A percentile compares a stretch with the other conserved stretches of the same genome.
Evolutionary conservation across 2,797 vertebrate genomes (phyloP).

Genomic region (Argya squamiceps): DNA sequence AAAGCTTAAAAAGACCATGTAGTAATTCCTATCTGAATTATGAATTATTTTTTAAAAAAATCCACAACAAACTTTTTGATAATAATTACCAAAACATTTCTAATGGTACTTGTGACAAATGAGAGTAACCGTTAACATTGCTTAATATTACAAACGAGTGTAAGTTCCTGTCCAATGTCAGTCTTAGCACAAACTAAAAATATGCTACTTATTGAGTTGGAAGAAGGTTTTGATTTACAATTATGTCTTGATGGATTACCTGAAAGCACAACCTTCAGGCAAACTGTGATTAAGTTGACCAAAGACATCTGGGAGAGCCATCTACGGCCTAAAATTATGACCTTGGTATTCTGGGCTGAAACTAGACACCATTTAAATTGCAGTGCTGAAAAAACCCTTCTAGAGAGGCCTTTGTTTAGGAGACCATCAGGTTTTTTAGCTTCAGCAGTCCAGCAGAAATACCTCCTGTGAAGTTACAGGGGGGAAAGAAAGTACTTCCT

Average conservation of each 20-base stretch:
- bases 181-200: constrained; percentile 52
- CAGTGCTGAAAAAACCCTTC: constrained; percentile 79
- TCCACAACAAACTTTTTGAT: not conserved
- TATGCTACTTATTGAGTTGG: constrained; percentile 43
- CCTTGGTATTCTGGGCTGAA: constrained; percentile 84
- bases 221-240: constrained; percentile 83
- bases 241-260: constrained; percentile 90
- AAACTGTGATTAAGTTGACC: constrained; percentile 92
- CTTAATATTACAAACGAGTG: not conserved
- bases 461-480: constrained; percentile 50
- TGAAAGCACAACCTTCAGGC: constrained; percentile 84
- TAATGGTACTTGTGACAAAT: not conserved
- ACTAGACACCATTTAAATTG: constrained; percentile 81
- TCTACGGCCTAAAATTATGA: constrained; percentile 84
- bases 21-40: not conserved
- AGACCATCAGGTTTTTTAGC: constrained; percentile 65
- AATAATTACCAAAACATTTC: not conserved
- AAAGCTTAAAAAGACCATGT: not conserved
- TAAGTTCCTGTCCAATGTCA: constrained; percentile 30
- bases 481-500: constrained; percentile 16
- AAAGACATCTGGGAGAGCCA: constrained; percentile 91
- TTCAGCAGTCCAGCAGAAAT: constrained; percentile 50
- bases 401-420: constrained; percentile 76
- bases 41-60: not conserved
- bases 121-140: not conserved